These are phyloP conservation scores for Acanthosepion esculentum DNA, from an alignment of 2,888 invertebrate genomes.

Conservation along the genomic window DNA sequence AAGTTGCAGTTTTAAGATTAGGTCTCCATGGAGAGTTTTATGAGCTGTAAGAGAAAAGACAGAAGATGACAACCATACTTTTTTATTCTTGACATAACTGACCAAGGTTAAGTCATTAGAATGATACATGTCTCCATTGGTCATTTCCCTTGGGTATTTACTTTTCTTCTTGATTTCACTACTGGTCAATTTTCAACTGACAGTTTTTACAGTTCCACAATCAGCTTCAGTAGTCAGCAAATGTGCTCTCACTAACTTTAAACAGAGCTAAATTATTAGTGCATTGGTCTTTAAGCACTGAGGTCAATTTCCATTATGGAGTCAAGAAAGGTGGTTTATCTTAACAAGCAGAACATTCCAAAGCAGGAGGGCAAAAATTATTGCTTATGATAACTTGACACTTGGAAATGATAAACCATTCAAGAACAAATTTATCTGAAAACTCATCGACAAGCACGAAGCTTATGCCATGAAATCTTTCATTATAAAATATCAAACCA, in stretches of 20 bases:
- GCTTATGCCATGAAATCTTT: too few relatives aligned
- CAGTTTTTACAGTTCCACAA: neutral
- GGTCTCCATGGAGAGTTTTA: neutral
- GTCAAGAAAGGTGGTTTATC: neutral
- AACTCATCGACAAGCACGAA: too few relatives aligned
- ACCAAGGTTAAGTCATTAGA: neutral
- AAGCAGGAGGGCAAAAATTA: neutral
- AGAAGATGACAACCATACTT: neutral
- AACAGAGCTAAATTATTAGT: neutral
- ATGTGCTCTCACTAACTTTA: neutral
- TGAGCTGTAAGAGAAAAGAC: neutral
- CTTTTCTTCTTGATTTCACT: neutral
- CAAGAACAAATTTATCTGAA: too few relatives aligned
- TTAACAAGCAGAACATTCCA: neutral
- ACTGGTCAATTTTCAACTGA: neutral
- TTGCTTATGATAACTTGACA: neutral
- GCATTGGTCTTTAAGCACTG: neutral
- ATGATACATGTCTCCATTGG: slow-evolving; percentile 33
- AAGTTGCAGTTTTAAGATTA: neutral
- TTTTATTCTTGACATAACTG: neutral
- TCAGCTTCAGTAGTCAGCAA: neutral
- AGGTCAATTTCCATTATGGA: neutral
- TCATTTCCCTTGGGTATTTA: neutral
- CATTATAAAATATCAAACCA: too few relatives aligned
- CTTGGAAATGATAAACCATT: too few relatives aligned